Evolutionary conservation across 2,113 vertebrate species (phyloP), one percentile per base, ranked within the genome.

Genomic region (Ceuthmochares aereus): DNA sequence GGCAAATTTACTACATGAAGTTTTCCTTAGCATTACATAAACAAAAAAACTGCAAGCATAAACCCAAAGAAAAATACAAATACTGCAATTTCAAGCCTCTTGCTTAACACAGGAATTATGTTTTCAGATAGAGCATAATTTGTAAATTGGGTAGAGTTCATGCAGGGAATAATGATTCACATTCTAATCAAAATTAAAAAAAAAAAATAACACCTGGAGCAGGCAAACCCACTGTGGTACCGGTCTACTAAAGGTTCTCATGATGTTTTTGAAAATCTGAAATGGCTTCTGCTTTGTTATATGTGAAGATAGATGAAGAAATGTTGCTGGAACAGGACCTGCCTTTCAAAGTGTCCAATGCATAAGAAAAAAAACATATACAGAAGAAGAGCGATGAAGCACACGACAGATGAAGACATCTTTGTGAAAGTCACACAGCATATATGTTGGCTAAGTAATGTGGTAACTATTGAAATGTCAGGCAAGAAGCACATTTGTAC

Each of bases 401-500:
- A 58, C 5, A 1, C 11, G 17, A 43, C 4, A 81, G 26, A 72
- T 49, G 76, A 93, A 91, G 62, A 75, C 10, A 54, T 80, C 22
- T 51, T 62, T 62, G 18, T 76, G 45, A 67, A 90, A 90, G 55
- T 77, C n/a, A 20, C 11, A 49, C 22, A 74, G 12, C 42, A 42
- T 62, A 42, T 3, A 8, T 22, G 5, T 42, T 63, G 37, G 59
- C 42, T 84, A 58, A 66, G 51, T 36, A 62, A 4, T 21, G 42
- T 74, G 25, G n/a, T 32, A 83, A 59, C 75, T 94, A 92, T 8
- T 76, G 49, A 95, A 94, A 94, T 74, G 55, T 64, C 77, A 91
- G 14, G 27, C 36, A 75, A 89, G 86, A 76, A 40, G 3, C 3
- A 0, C 4, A 0, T 91, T 84, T 91, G 42, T 84, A 66, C 67